A percentile compares a stretch with the other conserved stretches of the same genome.
Evolutionary conservation across 2,888 invertebrate species (phyloP).

Genomic region (Machimus rusticus): DNA sequence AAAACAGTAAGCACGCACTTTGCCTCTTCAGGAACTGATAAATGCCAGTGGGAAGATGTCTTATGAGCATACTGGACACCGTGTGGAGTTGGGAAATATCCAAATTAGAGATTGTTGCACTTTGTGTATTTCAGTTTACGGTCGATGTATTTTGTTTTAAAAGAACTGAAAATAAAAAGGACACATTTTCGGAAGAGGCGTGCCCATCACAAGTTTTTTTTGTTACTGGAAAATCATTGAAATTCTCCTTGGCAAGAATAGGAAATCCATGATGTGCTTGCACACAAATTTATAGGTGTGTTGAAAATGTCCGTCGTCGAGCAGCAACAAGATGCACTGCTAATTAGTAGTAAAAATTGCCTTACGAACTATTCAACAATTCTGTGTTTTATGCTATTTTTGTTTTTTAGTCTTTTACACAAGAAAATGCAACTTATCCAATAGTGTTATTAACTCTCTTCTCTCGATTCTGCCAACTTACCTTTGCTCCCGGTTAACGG

Average conservation of each 20-base stretch:
- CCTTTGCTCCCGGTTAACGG: constrained; percentile 43
- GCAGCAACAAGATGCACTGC: constrained; percentile 18
- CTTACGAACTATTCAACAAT: constrained; percentile 13
- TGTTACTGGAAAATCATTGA: background rate
- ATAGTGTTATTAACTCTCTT: constrained; percentile 15
- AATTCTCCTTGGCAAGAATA: background rate
- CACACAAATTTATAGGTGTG: constrained; percentile 16
- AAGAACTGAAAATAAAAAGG: background rate
- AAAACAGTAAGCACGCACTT: background rate
- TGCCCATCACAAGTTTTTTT: background rate
- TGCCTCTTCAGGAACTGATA: background rate
- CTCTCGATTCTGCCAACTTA: constrained; percentile 43
- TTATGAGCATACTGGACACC: background rate
- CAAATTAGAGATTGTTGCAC: constrained; percentile 3
- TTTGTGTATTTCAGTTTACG: constrained; percentile 10
- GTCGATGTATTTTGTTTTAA: background rate
- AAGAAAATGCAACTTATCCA: constrained; percentile 22
- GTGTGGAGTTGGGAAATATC: background rate
- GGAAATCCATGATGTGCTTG: constrained; percentile 17
- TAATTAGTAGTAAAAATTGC: constrained; percentile 11
- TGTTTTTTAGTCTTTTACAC: constrained; percentile 10
- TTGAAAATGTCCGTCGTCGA: constrained; percentile 3
- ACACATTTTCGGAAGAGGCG: background rate
- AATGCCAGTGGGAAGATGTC: constrained; percentile 10
- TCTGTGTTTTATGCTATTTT: background rate